Conservation (phyloP, 2,113 vertebrate genomes). For the Phalacrocorax carbo region DNA sequence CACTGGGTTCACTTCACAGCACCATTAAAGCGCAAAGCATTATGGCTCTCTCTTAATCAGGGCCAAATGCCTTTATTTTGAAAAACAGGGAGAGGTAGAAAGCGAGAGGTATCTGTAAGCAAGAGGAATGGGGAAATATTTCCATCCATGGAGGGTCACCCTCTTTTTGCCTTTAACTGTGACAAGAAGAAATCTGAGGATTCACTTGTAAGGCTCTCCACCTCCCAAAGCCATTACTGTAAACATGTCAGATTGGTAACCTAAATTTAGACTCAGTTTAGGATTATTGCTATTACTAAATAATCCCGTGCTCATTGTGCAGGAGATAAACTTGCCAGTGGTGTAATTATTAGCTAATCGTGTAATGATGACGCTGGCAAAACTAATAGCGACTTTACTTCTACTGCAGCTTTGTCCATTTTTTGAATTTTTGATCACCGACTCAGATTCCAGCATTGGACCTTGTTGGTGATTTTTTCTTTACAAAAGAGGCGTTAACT, state of each 20-base stretch:
- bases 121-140: background rate
- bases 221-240: accelerated
- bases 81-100: background rate
- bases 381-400: background rate
- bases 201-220: accelerated
- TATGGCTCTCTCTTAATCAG: background rate
- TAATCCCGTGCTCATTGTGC: background rate
- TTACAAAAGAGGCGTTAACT: background rate
- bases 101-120: background rate
- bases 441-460: background rate
- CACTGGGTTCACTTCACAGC: background rate
- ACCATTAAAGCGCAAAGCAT: background rate
- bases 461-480: background rate
- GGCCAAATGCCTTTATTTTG: background rate
- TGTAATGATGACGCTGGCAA: background rate
- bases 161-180: background rate
- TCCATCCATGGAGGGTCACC: background rate
- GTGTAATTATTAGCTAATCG: background rate
- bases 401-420: background rate
- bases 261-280: background rate
- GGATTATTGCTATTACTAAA: background rate
- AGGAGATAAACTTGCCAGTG: background rate
- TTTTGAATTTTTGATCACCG: background rate
- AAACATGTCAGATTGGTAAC: accelerated
- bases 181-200: background rate